Evolutionary conservation across 2,888 invertebrate species (phyloP), one percentile per base, ranked within the genome.

Genomic region (Lycia hirtaria): DNA sequence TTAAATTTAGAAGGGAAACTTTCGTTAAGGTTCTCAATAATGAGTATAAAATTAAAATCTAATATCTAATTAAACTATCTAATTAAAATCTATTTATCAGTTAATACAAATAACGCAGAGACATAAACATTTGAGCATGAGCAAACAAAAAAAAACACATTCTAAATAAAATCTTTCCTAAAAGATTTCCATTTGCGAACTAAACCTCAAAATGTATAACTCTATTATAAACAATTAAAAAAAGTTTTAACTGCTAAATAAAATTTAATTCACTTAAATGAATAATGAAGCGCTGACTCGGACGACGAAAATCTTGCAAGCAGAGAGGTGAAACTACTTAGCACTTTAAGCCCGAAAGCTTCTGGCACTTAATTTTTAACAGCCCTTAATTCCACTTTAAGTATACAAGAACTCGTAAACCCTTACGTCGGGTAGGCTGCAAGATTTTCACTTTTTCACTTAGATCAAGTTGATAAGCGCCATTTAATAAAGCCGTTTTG

Each of bases 401-500:
- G 57, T 60, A 54, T 56, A 56, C 56, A 58, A 47, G 48, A 60
- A 55, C 52, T 66, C 62, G 49, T 66, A 64, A 66, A 67, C 54
- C 49, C 43, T 47, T 22, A 53, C 32, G 44, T 30, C 19, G 33
- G 38, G 41, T 32, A 30, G 9, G 50, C 35, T 10, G 30, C 51
- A 55, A 67, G 64, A 62, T 62, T 66, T 60, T 56, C 53, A 60
- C 60, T 66, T 67, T 67, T 67, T 65, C 65, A 67, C 65, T 67
- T 64, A 64, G 64, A 65, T 60, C 54, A 63, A 65, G 62, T 68
- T 68, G 60, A 66, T 66, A 64, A 49, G 62, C 56, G 62, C 59
- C 64, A 69, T 74, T 79, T 80, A 79, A 78, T 78, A 80, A 78
- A 79, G 73, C 74, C 65, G 64, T 69, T 64, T 62, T 66, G 58